Conservation (phyloP, 2,888 invertebrate genomes). For the Lochmaea capreae region DNA sequence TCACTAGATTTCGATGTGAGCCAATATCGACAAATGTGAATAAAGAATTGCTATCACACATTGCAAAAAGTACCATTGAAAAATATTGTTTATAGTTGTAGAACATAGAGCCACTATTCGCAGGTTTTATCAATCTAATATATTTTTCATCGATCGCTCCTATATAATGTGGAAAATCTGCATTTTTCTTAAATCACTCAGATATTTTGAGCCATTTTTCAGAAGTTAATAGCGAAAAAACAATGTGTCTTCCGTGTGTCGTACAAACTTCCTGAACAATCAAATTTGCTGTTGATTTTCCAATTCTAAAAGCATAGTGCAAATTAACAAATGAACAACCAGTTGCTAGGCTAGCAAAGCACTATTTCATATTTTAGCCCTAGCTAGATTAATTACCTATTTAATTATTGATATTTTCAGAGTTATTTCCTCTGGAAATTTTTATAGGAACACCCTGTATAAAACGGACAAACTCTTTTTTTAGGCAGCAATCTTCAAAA, state of each 20-base stretch:
- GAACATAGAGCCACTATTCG: slow-evolving; percentile 29
- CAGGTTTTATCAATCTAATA: slow-evolving; percentile 21
- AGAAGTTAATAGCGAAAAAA: slow-evolving; percentile 30
- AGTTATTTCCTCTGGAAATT: no score
- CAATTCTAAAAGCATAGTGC: slow-evolving; percentile 31
- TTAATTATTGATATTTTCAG: no score
- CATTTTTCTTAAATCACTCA: slow-evolving; percentile 28
- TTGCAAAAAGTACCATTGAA: slow-evolving; percentile 28
- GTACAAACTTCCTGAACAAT: slow-evolving; percentile 40
- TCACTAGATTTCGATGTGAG: slow-evolving; percentile 27
- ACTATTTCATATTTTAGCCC: no score
- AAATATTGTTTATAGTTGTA: slow-evolving; percentile 30
- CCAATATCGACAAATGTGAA: slow-evolving; percentile 33
- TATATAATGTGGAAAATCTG: slow-evolving; percentile 25
- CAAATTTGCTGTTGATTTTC: slow-evolving; percentile 29
- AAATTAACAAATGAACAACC: slow-evolving; percentile 31
- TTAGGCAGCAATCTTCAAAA: no score
- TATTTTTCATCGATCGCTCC: slow-evolving; percentile 25
- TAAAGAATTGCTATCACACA: slow-evolving; percentile 34
- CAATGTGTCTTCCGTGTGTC: slow-evolving; percentile 28
- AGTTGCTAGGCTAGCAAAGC: slow-evolving; percentile 13
- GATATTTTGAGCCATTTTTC: slow-evolving; percentile 19
- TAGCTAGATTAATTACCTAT: no score
- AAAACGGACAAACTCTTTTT: slow-evolving; percentile 25
- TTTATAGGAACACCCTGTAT: background rate